A percentile compares a stretch with the other conserved stretches of the same genome.
phyloP scores from a whole-genome alignment of 2,888 invertebrate species.

The Apotomis turbidana region DNA sequence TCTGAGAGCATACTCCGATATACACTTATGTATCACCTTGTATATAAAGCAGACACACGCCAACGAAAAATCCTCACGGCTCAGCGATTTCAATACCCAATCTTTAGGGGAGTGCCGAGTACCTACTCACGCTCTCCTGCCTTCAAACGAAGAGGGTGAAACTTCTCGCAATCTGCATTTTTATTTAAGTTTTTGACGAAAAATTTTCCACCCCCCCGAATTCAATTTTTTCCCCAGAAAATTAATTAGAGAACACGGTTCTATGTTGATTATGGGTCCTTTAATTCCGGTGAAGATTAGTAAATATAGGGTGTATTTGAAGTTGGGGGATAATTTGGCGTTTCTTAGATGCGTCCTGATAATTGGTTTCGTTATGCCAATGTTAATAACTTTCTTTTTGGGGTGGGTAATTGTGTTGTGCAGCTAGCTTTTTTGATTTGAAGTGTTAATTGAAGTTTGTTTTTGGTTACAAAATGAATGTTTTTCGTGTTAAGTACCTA shows the following conservation, averaged over 20 bases:
- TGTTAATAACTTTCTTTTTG: constrained; percentile 28
- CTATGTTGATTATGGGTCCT: constrained; percentile 57
- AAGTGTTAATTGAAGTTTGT: neutral
- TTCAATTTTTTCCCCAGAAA: constrained; percentile 65
- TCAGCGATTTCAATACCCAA: constrained; percentile 62
- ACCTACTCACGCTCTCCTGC: constrained; percentile 52
- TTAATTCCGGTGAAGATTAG: constrained; percentile 54
- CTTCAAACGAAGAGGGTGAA: constrained; percentile 66
- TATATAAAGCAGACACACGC: constrained; percentile 41
- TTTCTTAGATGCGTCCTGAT: constrained; percentile 39
- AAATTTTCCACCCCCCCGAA: constrained; percentile 72
- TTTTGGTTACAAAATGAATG: neutral
- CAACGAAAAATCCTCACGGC: constrained; percentile 54
- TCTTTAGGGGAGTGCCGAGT: constrained; percentile 60
- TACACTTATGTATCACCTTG: neutral
- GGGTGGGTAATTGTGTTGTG: constrained; percentile 15
- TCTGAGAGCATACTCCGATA: too few relatives aligned
- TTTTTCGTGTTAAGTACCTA: neutral
- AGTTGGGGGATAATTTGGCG: constrained; percentile 38
- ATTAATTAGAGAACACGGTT: constrained; percentile 67
- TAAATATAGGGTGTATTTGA: constrained; percentile 45
- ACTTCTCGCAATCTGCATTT: constrained; percentile 71
- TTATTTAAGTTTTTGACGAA: constrained; percentile 79
- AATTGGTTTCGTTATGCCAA: constrained; percentile 38
- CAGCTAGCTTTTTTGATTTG: constrained; percentile 16